Base-by-base conservation (phyloP, 1,140 invertebrate species). In the Drosophila varians region DNA sequence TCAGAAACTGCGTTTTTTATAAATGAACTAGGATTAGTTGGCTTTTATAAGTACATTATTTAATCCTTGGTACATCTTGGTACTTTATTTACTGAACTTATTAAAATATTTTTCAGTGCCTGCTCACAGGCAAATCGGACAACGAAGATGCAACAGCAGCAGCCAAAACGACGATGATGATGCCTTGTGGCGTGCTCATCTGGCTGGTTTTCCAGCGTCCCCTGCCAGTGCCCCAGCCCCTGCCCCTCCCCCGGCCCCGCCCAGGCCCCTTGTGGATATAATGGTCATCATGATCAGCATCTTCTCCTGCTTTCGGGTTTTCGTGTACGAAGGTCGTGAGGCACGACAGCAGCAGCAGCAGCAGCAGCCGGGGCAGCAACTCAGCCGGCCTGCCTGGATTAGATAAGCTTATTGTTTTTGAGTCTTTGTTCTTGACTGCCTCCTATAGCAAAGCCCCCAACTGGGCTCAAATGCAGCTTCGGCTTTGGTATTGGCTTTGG, bases 311-410 rank as follows among this genome's bases (percentile, higher is more conserved):
- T 60, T 74, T 68, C 65, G 72, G 68, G 65, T 62, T 72, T 87
- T 87, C 82, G 82, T 86, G 82, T 86, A 82, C 82, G 77, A 88
- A 74, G 82, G 82, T 87, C 82, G 82, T 87, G 82, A 78, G 60
- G 73, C 82, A 86, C 82, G 80, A 86, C 82, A 80, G 53, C 55
- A 40, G 48, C 70, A 72, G 36, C 58, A 38, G 25, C 56, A 53
- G 47, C 28, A 60, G 49, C 36, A 45, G 23, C n/a, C n/a, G n/a
- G n/a, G n/a, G n/a, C 16, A 47, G 23, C 62, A 42, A 42, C 51
- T 11, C 66, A 71, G 54, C 58, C 3, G 4, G 34, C 34, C 12
- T 16, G 12, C 58, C 58, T 64, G 76, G 77, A 86, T 86, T 86
- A 86, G 80, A 87, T 86, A 87, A 86, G 77, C 73, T 57, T 58